Evolutionary conservation across 2,113 vertebrate species (phyloP), one percentile per base, ranked within the genome.

Genomic region (Picathartes gymnocephalus): DNA sequence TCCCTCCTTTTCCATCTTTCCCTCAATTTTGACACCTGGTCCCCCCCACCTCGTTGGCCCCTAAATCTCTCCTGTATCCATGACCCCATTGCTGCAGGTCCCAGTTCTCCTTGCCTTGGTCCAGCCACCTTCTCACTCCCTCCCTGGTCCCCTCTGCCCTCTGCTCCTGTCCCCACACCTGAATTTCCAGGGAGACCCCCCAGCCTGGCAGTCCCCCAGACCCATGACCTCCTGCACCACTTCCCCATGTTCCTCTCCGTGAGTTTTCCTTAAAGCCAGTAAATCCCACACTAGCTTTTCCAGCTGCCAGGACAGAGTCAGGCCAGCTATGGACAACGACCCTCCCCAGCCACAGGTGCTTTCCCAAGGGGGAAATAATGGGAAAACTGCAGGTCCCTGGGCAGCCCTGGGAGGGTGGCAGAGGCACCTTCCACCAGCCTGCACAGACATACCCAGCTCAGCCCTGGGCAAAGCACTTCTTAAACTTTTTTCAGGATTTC

Each of bases 371-470:
- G 42, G n/a, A 81, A 73, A n/a, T 9, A 24, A 28, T 3, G 13
- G 64, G 28, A 53, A 74, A 78, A 25, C 6, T 5, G 2, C 3
- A 2, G 17, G 37, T 58, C 15, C 25, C 42, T 80, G 62, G 47
- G 40, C 39, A 92, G 33, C 14, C 21, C 24, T 4, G 39, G 15
- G 33, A 81, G 23, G 23, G 51, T 81, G 78, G 39, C 65, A 85
- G 44, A 64, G 30, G 33, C 40, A 69, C 15, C 1, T 53, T 54
- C 11, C 68, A 65, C 28, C 68, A 23, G 13, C 16, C 47, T 86
- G 81, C 40, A 45, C 0, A 0, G 6, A n/a, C 0, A 0, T 30
- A 48, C 17, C 30, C 68, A 69, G 48, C 23, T 91, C 76, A 86
- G 58, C 56, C 50, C 60, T 11, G 23, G 30, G 51, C 16, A 87